A percentile compares a stretch with the other conserved stretches of the same genome.
phyloP scores from a whole-genome alignment of 2,797 vertebrate genomes.

The Mormyrops boulengeri region DNA sequence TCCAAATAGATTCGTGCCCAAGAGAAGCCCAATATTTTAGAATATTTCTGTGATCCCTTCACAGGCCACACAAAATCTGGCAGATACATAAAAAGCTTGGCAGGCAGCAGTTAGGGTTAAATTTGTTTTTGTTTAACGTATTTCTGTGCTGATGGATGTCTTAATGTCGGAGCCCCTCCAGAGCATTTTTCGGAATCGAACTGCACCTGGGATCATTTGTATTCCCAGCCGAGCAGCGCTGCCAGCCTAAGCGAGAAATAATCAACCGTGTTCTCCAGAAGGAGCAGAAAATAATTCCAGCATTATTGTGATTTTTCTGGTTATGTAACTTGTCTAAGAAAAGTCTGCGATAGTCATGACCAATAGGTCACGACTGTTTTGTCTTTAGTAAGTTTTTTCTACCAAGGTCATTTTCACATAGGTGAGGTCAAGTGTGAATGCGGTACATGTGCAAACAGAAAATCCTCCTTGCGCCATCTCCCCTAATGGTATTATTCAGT shows the following conservation, averaged over 20 bases:
- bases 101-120: neutral
- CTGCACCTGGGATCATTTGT: constrained; percentile 1
- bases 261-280: neutral
- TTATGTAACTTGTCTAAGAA: neutral
- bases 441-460: neutral
- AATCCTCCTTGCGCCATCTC: neutral
- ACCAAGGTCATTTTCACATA: neutral
- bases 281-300: neutral
- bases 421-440: neutral
- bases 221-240: neutral
- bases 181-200: neutral
- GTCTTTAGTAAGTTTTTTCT: neutral
- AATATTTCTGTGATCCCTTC: neutral
- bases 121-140: neutral
- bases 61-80: neutral
- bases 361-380: neutral
- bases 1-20: neutral
- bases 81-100: neutral
- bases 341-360: neutral
- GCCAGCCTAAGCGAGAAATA: neutral
- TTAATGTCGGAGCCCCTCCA: neutral
- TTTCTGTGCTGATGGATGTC: constrained; percentile 7
- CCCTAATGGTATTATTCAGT: neutral
- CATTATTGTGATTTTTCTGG: neutral
- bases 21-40: neutral